These are phyloP conservation scores for Theristicus caerulescens DNA, from an alignment of 2,113 vertebrate genomes.

Conservation along the genomic window DNA sequence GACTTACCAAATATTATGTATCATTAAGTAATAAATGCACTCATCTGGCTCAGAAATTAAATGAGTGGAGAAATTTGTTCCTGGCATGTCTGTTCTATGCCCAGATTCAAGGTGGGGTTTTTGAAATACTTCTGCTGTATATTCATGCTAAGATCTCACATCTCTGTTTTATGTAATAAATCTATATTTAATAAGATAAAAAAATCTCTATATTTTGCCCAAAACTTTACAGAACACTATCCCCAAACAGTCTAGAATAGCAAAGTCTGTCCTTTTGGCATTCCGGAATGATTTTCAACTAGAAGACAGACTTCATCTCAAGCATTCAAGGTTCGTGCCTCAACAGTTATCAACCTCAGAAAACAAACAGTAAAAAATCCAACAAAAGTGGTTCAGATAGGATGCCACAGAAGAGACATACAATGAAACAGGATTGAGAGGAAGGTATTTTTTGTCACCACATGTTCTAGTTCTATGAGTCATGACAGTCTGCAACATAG, in stretches of 20 bases:
- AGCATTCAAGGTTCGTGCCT: neutral
- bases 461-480: neutral
- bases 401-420: neutral
- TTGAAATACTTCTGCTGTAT: neutral
- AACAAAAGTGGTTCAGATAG: neutral
- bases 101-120: neutral
- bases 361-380: neutral
- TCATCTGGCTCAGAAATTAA: neutral
- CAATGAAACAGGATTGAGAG: neutral
- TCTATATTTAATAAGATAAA: neutral
- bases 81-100: neutral
- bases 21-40: neutral
- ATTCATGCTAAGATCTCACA: neutral
- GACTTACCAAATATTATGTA: neutral
- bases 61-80: neutral
- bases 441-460: neutral
- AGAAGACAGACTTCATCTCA: neutral
- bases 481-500: neutral
- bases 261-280: neutral
- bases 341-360: neutral
- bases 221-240: neutral
- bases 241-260: neutral
- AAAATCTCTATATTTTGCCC: neutral
- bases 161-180: neutral
- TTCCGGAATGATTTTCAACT: neutral